A percentile compares a stretch with the other conserved stretches of the same genome.
Evolutionary conservation across 2,797 vertebrate genomes (phyloP).

Genomic region (Chelonia mydas): DNA sequence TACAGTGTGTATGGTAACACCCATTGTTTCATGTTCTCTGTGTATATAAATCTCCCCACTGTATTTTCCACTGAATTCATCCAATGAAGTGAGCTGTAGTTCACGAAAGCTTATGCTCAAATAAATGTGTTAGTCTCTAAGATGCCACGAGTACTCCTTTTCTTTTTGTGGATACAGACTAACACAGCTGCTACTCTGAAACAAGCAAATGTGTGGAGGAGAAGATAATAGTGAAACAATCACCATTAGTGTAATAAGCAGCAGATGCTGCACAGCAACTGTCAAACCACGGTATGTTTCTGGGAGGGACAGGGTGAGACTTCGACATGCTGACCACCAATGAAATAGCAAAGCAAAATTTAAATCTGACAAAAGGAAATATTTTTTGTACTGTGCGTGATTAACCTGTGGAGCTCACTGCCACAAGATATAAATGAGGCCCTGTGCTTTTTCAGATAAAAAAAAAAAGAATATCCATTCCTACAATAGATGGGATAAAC

Average conservation of each 20-base stretch:
- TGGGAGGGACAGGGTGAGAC: not conserved
- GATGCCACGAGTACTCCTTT: too few species aligned
- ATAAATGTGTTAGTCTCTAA: too few species aligned
- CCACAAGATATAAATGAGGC: not conserved
- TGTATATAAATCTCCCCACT: too few species aligned
- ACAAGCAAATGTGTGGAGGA: not conserved
- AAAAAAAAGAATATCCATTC: fast-evolving
- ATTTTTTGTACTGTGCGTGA: not conserved
- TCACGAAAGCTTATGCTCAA: too few species aligned
- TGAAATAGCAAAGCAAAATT: not conserved
- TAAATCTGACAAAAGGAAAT: not conserved
- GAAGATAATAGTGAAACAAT: not conserved
- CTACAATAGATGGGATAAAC: not conserved
- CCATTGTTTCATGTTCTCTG: too few species aligned
- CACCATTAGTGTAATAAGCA: not conserved
- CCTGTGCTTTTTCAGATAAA: not conserved
- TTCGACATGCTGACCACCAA: not conserved
- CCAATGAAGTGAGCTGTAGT: too few species aligned
- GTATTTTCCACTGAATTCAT: too few species aligned
- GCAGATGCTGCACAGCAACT: not conserved
- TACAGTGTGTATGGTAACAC: too few species aligned
- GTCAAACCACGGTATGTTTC: not conserved
- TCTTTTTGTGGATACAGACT: too few species aligned
- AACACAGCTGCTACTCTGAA: too few species aligned
- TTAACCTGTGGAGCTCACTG: not conserved